Percentiles rank a stretch among this genome's conserved stretches.
Conservation (phyloP, 2,888 invertebrate species). For the Mesorhabditis belari region DNA sequence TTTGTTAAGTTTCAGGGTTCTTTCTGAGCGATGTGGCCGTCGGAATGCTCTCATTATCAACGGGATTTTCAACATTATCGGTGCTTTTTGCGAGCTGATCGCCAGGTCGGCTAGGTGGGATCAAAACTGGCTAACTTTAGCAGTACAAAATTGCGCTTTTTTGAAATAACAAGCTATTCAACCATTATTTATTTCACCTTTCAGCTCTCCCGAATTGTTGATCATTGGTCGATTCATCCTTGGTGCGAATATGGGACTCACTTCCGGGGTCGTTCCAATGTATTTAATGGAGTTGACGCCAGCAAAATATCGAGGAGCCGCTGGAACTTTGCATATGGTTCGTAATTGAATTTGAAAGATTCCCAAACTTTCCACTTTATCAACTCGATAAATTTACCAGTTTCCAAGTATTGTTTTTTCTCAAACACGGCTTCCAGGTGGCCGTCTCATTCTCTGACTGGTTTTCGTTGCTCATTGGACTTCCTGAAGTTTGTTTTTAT, state of each 20-base stretch:
- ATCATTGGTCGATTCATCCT: constrained; percentile 55
- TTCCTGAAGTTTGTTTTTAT: constrained; percentile 52
- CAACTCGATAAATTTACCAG: too few relatives aligned
- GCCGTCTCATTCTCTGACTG: constrained; percentile 56
- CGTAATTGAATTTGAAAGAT: too few relatives aligned
- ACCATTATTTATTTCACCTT: too few relatives aligned
- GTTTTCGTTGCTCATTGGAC: constrained; percentile 56
- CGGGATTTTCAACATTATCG: constrained; percentile 51
- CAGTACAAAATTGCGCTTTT: too few relatives aligned
- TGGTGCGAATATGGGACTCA: constrained; percentile 55
- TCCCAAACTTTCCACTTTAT: too few relatives aligned
- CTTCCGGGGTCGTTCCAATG: constrained; percentile 56
- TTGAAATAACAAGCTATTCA: neutral
- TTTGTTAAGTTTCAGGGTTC: constrained; percentile 39
- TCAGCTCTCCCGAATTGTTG: constrained; percentile 55
- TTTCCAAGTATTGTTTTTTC: neutral
- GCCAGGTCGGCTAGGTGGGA: constrained; percentile 45
- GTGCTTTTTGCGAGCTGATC: constrained; percentile 53
- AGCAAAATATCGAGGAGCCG: constrained; percentile 54
- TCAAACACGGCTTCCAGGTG: constrained; percentile 19
- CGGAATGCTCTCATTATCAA: constrained; percentile 48
- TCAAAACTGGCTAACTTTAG: too few relatives aligned
- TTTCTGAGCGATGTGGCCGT: constrained; percentile 55
- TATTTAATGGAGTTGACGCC: constrained; percentile 57
- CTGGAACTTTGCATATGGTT: constrained; percentile 55